Base-by-base conservation (phyloP, 2,797 vertebrate species). In the Coreius guichenoti region DNA sequence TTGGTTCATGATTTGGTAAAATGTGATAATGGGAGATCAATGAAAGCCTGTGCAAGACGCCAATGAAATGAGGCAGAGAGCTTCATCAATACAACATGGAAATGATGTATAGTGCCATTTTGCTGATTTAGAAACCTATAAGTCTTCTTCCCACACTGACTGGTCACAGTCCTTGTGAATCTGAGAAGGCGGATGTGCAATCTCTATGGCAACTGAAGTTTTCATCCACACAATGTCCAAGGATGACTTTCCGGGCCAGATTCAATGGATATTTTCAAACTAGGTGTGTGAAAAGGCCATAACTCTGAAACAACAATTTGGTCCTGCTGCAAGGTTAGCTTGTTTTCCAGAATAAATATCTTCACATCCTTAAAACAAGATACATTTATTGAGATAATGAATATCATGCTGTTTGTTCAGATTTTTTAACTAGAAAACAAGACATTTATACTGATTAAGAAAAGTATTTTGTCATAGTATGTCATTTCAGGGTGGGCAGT, bases 1-100 rank as follows among this genome's bases (percentile, higher is more conserved):
- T 90, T 86, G 63, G 82, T 84, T 81, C 63, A 85, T 89, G 88
- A 93, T 91, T 86, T 83, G 90, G 79, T 45, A 31, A 31, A 69
- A 86, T 58, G 85, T 72, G 84, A 88, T 61, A 72, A 72, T 81
- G 76, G 82, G 54, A 76, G 87, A 93, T 94, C 90, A 82, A 93
- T 93, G 90, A 21, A 76, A 87, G 84, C 49, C 82, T 77, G 83
- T 86, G 89, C 0, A n/a, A 49, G 61, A 80, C 49, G 13, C 89
- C 83, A 31, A 82, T 61, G 68, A 26, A 78, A 82, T 49, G 51
- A 92, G 90, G 89, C 87, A 89, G 70, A 63, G 72, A 82, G 89
- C 89, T 63, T 0, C 86, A 92, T 92, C 86, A 86, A 94, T 89
- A 88, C 14, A 86, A 84, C 36, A 72, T 47, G 68, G 8, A 81